Evolutionary conservation across 2,113 vertebrate genomes (phyloP).

Genomic region (Butorides virescens): DNA sequence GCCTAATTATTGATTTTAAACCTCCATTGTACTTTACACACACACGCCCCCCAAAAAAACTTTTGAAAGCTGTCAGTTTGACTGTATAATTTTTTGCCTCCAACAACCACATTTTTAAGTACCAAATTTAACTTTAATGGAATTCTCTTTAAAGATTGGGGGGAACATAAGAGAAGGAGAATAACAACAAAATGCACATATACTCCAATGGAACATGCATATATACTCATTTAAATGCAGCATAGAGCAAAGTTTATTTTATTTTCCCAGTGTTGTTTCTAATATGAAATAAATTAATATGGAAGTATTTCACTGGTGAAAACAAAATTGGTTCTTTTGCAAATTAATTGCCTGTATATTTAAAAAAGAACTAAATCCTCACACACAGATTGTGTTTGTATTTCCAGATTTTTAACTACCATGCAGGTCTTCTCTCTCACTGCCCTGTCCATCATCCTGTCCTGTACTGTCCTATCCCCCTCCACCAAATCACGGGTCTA

Average conservation of each 20-base stretch:
- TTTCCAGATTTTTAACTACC: background rate
- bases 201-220: background rate
- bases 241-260: background rate
- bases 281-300: background rate
- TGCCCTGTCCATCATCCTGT: background rate
- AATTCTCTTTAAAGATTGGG: background rate
- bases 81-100: background rate
- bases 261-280: background rate
- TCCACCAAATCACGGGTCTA: background rate
- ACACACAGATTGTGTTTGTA: background rate
- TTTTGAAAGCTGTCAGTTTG: background rate
- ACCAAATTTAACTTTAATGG: background rate
- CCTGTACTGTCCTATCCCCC: no score
- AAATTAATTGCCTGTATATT: background rate
- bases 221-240: background rate
- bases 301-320: background rate
- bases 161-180: background rate
- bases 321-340: background rate
- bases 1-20: background rate
- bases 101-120: background rate
- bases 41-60: fast-evolving
- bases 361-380: background rate
- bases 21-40: fast-evolving
- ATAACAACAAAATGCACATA: background rate
- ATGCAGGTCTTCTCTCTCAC: background rate